Percentiles rank a stretch among this genome's conserved stretches.
These are phyloP conservation scores for Diuraphis noxia DNA, from an alignment of 1,140 invertebrate genomes.

Conservation along the genomic window DNA sequence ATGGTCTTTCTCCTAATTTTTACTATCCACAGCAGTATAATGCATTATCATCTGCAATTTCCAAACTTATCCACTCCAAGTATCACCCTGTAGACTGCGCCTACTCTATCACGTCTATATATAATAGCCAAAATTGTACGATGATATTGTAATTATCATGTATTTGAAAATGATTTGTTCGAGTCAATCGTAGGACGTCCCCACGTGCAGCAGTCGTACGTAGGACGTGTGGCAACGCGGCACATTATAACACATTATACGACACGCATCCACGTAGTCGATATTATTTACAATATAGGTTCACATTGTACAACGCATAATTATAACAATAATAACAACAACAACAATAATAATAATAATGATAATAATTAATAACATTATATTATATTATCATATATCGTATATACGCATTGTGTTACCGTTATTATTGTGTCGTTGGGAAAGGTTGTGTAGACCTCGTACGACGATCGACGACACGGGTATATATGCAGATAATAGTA, in stretches of 20 bases:
- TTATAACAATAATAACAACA: neutral
- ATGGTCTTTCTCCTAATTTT: too few species aligned
- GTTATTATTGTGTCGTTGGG: neutral
- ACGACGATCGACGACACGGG: neutral
- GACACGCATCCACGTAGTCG: neutral
- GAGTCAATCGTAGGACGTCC: neutral
- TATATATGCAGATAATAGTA: neutral
- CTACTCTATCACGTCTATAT: neutral
- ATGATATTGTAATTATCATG: too few species aligned
- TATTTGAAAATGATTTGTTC: neutral
- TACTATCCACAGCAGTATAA: too few species aligned
- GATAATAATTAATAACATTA: neutral
- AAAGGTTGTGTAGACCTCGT: neutral
- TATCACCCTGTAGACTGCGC: too few species aligned
- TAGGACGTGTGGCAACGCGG: neutral
- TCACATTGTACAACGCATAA: neutral
- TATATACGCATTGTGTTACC: neutral
- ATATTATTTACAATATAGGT: neutral
- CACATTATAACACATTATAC: neutral
- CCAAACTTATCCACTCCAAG: neutral
- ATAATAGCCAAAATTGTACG: neutral
- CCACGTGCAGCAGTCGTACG: neutral
- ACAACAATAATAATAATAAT: neutral
- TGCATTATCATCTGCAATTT: too few species aligned
- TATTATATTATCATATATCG: neutral